Percentiles rank a stretch among this genome's conserved stretches.
These are phyloP conservation scores for Leptinotarsa peninsularis DNA, from an alignment of 2,888 invertebrate species.

Conservation along the genomic window DNA sequence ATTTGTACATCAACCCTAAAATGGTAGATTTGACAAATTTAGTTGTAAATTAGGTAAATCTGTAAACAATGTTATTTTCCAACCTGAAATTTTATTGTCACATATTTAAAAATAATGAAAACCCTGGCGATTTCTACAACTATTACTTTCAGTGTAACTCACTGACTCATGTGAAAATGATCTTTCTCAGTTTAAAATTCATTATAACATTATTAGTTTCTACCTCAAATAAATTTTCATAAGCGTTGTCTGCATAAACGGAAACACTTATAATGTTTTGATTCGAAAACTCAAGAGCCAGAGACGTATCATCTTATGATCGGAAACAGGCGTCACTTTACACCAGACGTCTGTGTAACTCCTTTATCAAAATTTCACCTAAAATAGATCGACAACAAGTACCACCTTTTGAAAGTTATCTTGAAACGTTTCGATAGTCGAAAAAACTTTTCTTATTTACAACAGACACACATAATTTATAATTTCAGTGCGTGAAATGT, in stretches of 20 bases:
- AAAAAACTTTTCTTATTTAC: background rate
- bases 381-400: slow-evolving; percentile 5
- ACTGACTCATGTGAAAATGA: background rate
- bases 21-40: too few species aligned
- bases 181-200: too few species aligned
- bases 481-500: slow-evolving; percentile 20
- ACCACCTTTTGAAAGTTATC: background rate
- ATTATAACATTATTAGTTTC: background rate
- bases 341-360: slow-evolving; percentile 2
- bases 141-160: too few species aligned
- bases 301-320: slow-evolving; percentile 15
- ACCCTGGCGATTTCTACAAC: too few species aligned
- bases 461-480: background rate
- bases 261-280: slow-evolving; percentile 25
- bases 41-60: too few species aligned
- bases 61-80: too few species aligned
- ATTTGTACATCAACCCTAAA: too few species aligned
- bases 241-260: slow-evolving; percentile 25
- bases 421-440: background rate
- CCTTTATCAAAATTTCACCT: slow-evolving; percentile 9
- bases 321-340: background rate
- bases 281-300: slow-evolving; percentile 30
- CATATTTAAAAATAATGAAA: too few species aligned
- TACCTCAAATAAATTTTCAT: background rate
- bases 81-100: too few species aligned